Evolutionary conservation across 2,113 vertebrate genomes (phyloP).

Genomic region (Lathamus discolor): DNA sequence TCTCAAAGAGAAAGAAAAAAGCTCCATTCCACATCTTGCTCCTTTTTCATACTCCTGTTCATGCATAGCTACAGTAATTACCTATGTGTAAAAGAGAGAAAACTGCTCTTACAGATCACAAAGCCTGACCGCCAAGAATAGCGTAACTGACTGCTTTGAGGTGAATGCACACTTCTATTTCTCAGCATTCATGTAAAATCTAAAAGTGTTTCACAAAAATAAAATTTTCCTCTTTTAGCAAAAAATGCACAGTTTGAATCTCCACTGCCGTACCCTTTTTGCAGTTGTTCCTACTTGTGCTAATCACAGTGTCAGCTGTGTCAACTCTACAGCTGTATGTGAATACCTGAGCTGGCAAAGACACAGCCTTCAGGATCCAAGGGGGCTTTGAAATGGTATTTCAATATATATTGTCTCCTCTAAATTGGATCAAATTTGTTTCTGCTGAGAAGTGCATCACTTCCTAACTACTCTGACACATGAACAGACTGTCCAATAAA

Average conservation of each 20-base stretch:
- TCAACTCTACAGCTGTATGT: not conserved
- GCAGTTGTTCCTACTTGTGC: not conserved
- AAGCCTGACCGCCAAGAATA: not conserved
- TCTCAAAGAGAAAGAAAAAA: not conserved
- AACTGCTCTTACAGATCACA: not conserved
- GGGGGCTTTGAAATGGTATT: not conserved
- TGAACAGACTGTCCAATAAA: not conserved
- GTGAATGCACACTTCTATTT: not conserved
- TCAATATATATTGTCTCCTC: not conserved
- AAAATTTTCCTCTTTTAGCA: not conserved
- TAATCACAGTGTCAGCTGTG: not conserved
- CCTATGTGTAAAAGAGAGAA: not conserved
- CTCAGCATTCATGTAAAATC: not conserved
- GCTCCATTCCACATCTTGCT: not conserved
- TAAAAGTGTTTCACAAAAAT: not conserved
- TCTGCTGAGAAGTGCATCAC: not conserved
- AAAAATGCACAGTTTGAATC: not conserved
- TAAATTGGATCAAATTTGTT: conserved; percentile 26
- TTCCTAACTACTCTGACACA: not conserved
- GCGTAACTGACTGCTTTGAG: not conserved
- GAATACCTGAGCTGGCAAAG: not conserved
- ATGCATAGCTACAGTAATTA: not conserved
- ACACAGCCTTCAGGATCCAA: not conserved
- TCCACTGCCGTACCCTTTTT: not conserved
- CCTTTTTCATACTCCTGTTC: not conserved